Conservation (phyloP, 2,888 invertebrate genomes). For the Clanis bilineata region DNA sequence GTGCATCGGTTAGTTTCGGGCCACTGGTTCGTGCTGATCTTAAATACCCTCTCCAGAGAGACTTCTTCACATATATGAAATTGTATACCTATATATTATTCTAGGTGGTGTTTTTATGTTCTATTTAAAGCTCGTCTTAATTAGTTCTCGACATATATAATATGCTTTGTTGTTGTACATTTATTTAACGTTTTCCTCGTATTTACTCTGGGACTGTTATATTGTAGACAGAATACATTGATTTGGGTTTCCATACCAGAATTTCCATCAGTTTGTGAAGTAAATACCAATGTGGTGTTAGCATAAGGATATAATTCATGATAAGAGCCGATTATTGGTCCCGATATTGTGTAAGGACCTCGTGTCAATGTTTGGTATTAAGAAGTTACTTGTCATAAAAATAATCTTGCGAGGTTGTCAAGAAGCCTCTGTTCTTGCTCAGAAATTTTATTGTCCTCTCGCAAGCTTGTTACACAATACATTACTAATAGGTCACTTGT, state of each 20-base stretch:
- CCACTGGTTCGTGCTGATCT: conserved; percentile 20
- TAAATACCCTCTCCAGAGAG: neutral
- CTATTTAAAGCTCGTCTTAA: neutral
- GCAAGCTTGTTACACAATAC: conserved; percentile 15
- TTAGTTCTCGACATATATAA: neutral
- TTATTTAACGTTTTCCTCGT: neutral
- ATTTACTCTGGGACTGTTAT: neutral
- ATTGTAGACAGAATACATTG: neutral
- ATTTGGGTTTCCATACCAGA: neutral
- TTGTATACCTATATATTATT: neutral
- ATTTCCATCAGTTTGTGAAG: neutral
- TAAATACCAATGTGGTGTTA: neutral
- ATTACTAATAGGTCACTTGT: conserved; percentile 15
- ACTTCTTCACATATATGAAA: neutral
- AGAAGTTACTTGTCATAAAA: neutral
- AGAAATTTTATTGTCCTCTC: neutral
- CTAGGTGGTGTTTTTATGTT: too few species aligned
- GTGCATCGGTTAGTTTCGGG: conserved; percentile 31
- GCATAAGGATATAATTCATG: too few species aligned
- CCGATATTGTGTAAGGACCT: too few species aligned
- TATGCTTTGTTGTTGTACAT: neutral
- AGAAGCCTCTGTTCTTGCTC: neutral
- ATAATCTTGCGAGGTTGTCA: neutral
- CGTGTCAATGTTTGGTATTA: too few species aligned
- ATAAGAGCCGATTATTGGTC: too few species aligned